Evolutionary conservation across 2,113 vertebrate genomes (phyloP), one percentile per base, ranked within the genome.

Genomic region (Microcebus lehilahytsara): DNA sequence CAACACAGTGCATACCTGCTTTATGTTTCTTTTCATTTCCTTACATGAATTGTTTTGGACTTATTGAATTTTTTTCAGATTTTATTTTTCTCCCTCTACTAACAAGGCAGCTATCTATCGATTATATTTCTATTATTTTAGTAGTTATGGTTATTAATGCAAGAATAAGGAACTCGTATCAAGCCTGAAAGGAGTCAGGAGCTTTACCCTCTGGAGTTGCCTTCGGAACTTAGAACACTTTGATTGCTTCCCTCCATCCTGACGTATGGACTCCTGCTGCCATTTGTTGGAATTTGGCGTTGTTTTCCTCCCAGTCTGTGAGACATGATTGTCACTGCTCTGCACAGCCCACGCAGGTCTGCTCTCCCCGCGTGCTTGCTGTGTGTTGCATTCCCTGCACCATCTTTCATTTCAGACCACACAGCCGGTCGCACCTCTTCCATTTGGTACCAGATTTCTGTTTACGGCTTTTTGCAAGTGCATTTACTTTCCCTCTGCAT

Each of bases 371-470:
- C 22, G 6, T 30, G 12, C 17, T 69, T 32, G 12, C 58, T 12
- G 17, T 0, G 10, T n/a, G 40, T 5, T 0, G 1, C 56, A 9
- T 46, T 67, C 34, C 20, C 77, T n/a, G 1, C 0, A 2, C 34
- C 14, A 7, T 64, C 42, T 34, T 49, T 25, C 13, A 20, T 40
- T 60, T 49, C 80, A 85, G 37, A 34, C 62, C 51, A 11, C 11
- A 3, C 30, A 23, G 8, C 37, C 13, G 66, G 37, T 40, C 66
- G 1, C 56, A 23, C 7, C 4, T 42, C 64, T 22, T 53, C 58
- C 23, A 16, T 12, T n/a, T 40, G 40, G 37, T 25, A 25, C 9
- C 25, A 51, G 6, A 25, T n/a, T 22, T 32, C 13, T 9, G 9
- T 83, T 32, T 60, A 8, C 42, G 14, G 17, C 56, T 37, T 69